Base-by-base conservation (phyloP, 23 tunicate genomes). In the Botrylloides violaceus region DNA sequence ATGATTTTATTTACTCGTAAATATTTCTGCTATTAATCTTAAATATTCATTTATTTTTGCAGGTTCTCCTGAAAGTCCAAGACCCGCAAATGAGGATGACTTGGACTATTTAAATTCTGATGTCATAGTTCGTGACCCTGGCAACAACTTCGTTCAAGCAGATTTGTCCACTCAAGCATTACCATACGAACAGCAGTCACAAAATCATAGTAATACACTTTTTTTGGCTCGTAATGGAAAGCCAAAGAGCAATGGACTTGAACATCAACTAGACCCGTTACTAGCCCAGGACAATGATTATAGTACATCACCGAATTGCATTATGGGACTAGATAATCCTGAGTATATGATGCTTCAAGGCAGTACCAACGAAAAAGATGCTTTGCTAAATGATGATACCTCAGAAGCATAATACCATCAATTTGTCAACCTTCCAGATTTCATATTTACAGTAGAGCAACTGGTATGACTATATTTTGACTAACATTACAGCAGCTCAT, bases 271-370 rank as follows among this genome's bases (percentile, higher is more conserved):
- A 31, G 15, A 23, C 15, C 70, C 70, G 20, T 31, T 31, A 64
- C 70, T 12, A 12, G 24, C 38, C 5, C 70, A 68, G 37, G 37
- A 26, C 37, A 4, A 19, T 37, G 37, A 68, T 4, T 33, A 68
- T 4, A 38, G 37, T 12, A 68, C 57, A 18, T 23, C 56, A 6
- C 9, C 58, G 19, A 28, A 1, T 1, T 35, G 6, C 23, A 63
- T 33, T 29, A 33, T 31, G 3, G 74, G 74, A 37, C 74, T 87
- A 2, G 85, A 87, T 22, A 87, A 87, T 65, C 95, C 95, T 2
- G 95, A 76, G 61, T 87, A 87, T 78, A 87, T 87, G 87, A 36
- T 75, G 47, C 77, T 86, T 19, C 43, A 68, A 22, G 70, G 33
- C 9, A 64, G 70, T 64, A 31, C 30, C 12, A 23, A 25, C 30